Conservation (phyloP, 2,113 vertebrate genomes). For the Pelecanus crispus region DNA sequence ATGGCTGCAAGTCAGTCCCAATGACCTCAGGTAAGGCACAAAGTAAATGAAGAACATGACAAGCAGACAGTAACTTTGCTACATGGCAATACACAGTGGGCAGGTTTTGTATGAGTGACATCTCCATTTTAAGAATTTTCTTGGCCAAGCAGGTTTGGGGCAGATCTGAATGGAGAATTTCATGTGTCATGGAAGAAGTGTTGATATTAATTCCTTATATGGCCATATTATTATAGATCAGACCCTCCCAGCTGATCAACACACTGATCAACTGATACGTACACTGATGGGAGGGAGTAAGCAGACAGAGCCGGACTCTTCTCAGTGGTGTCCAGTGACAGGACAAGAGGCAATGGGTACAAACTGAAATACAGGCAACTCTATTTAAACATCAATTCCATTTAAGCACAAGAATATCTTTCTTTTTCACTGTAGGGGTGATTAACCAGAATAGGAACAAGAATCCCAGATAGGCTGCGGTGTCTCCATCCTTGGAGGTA, state of each 20-base stretch:
- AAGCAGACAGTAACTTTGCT: neutral
- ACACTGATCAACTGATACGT: rapidly evolving
- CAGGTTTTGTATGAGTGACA: neutral
- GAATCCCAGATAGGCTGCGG: neutral
- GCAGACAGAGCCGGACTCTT: neutral
- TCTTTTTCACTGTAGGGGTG: neutral
- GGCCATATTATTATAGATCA: neutral
- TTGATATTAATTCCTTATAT: neutral
- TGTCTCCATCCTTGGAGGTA: neutral
- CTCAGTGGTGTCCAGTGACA: neutral
- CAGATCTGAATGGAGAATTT: neutral
- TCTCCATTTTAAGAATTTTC: neutral
- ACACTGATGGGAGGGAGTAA: neutral
- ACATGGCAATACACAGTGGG: neutral
- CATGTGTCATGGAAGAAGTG: neutral
- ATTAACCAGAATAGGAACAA: neutral
- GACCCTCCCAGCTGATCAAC: neutral
- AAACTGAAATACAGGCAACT: neutral
- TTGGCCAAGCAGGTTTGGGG: neutral
- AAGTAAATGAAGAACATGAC: neutral
- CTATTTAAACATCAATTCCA: neutral
- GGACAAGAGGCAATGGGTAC: neutral
- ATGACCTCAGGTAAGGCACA: neutral
- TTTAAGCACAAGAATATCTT: neutral
- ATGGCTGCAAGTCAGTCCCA: neutral